Base-by-base conservation (phyloP, 1,140 invertebrate species). In the Drosophila busckii region DNA sequence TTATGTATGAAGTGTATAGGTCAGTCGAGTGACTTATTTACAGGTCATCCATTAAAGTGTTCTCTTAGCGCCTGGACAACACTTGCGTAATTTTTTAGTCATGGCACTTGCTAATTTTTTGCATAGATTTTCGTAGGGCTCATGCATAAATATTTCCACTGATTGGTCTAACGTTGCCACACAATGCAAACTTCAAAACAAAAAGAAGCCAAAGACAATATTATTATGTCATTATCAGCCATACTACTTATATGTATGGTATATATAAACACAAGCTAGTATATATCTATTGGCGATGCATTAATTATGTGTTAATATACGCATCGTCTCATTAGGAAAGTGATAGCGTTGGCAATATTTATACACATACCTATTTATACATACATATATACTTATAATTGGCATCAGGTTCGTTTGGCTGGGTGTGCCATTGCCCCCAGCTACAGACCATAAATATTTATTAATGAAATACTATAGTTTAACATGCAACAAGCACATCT, bases 141-240 rank as follows among this genome's bases (percentile, higher is more conserved):
- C n/a, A n/a, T n/a, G 1, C n/a, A 40, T 7, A n/a, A 5, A 35
- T 54, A 53, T 45, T 19, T 28, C 25, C 3, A 19, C 49, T 26
- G 31, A 60, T 53, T 38, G 25, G 28, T 46, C 28, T 53, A 52
- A 40, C 46, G 40, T 61, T 66, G 58, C 50, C 62, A 32, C 28
- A 61, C 17, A 44, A 41, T 41, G 52, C 34, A 16, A 48, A 40
- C n/a, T n/a, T n/a, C n/a, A n/a, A n/a, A n/a, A n/a, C n/a, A n/a
- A n/a, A n/a, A n/a, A n/a, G 23, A 17, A 26, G 28, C 2, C 2
- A 31, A 17, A 35, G 4, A 25, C 28, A 45, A 48, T 22, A 49
- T 64, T 53, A 65, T 61, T 61, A 65, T 65, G 40, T 65, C 62
- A 65, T 65, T 61, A 65, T 48, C 56, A 28, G 17, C 38, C 6